Percentiles rank a stretch among this genome's conserved stretches.
Conservation (phyloP, 2,888 invertebrate species). For the Tiliacea aurago region DNA sequence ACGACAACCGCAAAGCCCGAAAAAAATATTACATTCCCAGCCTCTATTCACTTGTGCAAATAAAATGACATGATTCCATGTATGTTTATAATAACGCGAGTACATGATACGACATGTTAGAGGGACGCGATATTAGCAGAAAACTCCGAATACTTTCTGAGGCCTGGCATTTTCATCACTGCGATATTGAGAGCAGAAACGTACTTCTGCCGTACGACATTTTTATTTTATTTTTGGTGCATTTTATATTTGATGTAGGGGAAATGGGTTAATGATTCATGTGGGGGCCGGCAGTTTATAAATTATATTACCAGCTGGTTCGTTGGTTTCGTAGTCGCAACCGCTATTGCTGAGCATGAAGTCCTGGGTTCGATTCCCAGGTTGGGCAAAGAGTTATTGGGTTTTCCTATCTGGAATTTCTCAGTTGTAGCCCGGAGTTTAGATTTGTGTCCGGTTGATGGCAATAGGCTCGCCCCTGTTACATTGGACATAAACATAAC, state of each 20-base stretch:
- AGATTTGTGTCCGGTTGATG: neutral
- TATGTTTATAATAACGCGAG: slow-evolving; percentile 70
- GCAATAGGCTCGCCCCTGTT: neutral
- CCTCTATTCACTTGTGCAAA: slow-evolving; percentile 61
- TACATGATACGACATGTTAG: slow-evolving; percentile 63
- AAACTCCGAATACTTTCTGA: slow-evolving; percentile 61
- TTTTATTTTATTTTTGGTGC: slow-evolving; percentile 43
- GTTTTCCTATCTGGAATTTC: no score
- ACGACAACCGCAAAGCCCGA: neutral
- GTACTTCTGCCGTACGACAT: slow-evolving; percentile 27
- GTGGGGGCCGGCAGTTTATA: neutral
- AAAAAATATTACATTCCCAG: slow-evolving; percentile 56
- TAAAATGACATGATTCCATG: slow-evolving; percentile 66
- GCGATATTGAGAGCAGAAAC: slow-evolving; percentile 61
- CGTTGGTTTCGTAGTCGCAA: neutral
- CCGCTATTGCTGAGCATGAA: no score
- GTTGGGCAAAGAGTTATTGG: no score
- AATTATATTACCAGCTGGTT: neutral
- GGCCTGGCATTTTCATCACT: slow-evolving; percentile 58
- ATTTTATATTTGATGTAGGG: slow-evolving; percentile 41
- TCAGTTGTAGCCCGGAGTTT: no score
- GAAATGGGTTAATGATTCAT: slow-evolving; percentile 16
- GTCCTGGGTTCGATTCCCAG: no score
- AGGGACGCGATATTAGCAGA: slow-evolving; percentile 65
- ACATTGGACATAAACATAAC: no score